phyloP scores from a whole-genome alignment of 2,888 invertebrate species.

The Lordiphosa fenestrarum region DNA sequence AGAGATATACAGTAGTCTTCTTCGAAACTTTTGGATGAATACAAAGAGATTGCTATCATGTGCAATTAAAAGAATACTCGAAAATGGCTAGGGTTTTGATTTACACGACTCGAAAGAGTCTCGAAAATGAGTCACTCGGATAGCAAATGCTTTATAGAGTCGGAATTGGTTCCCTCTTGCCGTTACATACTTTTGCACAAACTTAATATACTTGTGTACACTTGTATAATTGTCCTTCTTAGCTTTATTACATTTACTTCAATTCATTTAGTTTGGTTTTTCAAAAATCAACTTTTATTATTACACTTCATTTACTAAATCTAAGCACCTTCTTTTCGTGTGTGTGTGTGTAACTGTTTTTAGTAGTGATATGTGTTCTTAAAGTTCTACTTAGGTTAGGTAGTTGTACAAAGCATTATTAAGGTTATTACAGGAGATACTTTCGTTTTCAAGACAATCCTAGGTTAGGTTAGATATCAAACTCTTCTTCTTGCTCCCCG shows the following conservation, averaged over 20 bases:
- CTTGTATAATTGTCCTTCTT: neutral
- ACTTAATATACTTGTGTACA: no score
- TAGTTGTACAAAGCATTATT: slow-evolving; percentile 50
- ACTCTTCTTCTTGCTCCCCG: slow-evolving; percentile 50
- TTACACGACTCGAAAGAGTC: no score
- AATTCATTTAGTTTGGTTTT: neutral
- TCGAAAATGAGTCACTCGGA: no score
- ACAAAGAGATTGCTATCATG: no score
- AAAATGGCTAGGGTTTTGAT: no score
- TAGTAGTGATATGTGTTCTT: slow-evolving; percentile 46
- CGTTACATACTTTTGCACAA: no score
- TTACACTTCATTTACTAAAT: slow-evolving; percentile 45
- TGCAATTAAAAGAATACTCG: no score
- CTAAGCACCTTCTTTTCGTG: slow-evolving; percentile 47
- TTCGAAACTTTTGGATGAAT: no score
- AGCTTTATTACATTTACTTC: slow-evolving; percentile 10
- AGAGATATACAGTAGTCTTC: no score
- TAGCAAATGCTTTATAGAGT: no score
- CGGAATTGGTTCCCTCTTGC: no score
- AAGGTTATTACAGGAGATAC: slow-evolving; percentile 26
- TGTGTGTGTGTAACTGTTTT: neutral
- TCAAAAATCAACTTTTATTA: slow-evolving; percentile 44
- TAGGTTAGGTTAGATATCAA: slow-evolving; percentile 48
- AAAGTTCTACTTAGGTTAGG: slow-evolving; percentile 38
- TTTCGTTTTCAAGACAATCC: slow-evolving; percentile 12